Percentiles rank a stretch among this genome's conserved stretches.
Conservation (phyloP, 2,113 vertebrate genomes). For the Pagrus major region DNA sequence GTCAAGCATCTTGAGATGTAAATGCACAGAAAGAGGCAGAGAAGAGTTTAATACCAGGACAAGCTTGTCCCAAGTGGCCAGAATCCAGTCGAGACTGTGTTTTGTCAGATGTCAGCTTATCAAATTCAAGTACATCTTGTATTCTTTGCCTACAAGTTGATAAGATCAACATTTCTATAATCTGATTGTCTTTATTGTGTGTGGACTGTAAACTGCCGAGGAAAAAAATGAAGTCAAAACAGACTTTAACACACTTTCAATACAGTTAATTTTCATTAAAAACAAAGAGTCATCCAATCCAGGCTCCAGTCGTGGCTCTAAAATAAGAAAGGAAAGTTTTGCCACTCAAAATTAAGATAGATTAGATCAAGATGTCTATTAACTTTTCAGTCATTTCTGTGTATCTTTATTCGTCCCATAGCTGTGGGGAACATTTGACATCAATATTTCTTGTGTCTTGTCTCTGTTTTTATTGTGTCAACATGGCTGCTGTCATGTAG, state of each 20-base stretch:
- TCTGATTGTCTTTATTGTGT: not conserved
- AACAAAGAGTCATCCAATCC: not conserved
- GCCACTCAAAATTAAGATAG: not conserved
- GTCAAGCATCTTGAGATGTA: constrained; percentile 2
- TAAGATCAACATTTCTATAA: not conserved
- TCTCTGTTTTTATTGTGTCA: too few species aligned
- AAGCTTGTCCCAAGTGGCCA: not conserved
- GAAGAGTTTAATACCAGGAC: constrained; percentile 38
- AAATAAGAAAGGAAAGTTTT: not conserved
- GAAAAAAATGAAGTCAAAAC: not conserved
- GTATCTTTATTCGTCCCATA: not conserved
- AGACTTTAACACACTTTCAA: not conserved
- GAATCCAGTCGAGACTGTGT: not conserved
- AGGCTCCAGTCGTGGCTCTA: not conserved
- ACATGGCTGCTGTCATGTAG: too few species aligned
- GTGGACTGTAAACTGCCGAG: not conserved
- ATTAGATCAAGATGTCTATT: not conserved
- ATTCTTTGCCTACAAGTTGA: not conserved
- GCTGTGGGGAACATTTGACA: not conserved
- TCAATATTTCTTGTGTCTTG: too few species aligned
- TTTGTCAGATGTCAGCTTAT: not conserved
- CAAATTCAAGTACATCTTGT: not conserved
- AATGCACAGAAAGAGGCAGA: not conserved
- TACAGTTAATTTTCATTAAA: too few species aligned
- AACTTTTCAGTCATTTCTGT: not conserved